A percentile compares a stretch with the other conserved stretches of the same genome.
These are phyloP conservation scores for Calidris pygmaea DNA, from an alignment of 2,113 vertebrate species.

Conservation along the genomic window DNA sequence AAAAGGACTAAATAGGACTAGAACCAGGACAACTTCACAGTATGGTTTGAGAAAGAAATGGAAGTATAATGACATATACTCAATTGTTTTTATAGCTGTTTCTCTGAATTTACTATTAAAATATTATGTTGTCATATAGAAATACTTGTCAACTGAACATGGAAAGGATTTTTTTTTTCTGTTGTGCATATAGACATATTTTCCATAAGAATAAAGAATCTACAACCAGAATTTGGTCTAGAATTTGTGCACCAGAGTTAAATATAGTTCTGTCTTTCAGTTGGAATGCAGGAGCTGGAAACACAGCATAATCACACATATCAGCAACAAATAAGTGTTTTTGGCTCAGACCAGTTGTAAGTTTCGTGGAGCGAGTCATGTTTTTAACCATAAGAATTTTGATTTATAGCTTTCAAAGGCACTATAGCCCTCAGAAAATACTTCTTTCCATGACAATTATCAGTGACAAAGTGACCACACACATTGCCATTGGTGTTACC, in stretches of 20 bases:
- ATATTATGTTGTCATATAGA: background rate
- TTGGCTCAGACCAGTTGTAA: background rate
- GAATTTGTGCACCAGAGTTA: background rate
- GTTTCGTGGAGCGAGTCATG: background rate
- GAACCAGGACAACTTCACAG: background rate
- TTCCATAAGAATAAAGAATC: background rate
- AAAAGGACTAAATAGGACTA: background rate
- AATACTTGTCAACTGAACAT: background rate
- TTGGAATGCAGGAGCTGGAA: background rate
- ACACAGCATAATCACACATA: background rate
- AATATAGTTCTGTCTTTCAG: background rate
- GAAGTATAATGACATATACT: background rate
- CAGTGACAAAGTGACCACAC: background rate
- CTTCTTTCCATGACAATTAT: background rate
- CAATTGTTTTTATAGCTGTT: background rate
- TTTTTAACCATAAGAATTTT: background rate
- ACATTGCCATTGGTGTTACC: background rate
- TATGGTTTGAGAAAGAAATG: background rate
- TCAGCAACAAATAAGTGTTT: background rate
- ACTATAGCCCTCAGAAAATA: background rate
- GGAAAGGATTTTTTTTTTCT: background rate
- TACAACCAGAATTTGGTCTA: background rate
- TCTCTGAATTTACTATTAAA: background rate
- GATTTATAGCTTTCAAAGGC: background rate
- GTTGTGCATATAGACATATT: background rate